Percentiles rank a stretch among this genome's conserved stretches.
Evolutionary conservation across 2,113 vertebrate genomes (phyloP).

Genomic region (Chascanopsetta lugubris): DNA sequence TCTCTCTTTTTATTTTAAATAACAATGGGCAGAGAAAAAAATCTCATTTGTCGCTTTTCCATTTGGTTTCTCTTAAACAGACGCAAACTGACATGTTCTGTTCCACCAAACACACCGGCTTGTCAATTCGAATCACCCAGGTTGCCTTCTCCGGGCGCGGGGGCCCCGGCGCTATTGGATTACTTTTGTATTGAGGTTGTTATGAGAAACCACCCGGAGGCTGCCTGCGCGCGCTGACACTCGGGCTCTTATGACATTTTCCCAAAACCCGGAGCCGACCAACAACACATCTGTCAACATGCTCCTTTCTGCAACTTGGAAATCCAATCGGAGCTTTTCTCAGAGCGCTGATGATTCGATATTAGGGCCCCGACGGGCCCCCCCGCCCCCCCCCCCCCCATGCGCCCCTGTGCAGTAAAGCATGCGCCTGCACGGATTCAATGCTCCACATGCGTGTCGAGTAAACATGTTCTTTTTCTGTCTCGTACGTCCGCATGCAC

Average conservation of each 20-base stretch:
- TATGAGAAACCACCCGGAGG: conserved; percentile 68
- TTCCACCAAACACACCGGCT: conserved; percentile 55
- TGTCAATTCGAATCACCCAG: conserved; percentile 63
- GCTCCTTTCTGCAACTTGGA: conserved; percentile 54
- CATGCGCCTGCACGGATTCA: conserved; percentile 26
- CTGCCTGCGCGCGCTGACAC: conserved; percentile 59
- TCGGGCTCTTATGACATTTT: conserved; percentile 68
- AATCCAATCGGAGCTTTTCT: conserved; percentile 70
- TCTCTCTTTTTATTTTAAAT: conserved; percentile 29
- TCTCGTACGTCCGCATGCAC: conserved; percentile 34
- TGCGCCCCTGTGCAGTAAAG: conserved; percentile 41
- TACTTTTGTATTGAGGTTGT: conserved; percentile 72
- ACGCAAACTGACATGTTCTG: conserved; percentile 48
- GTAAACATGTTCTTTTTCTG: conserved; percentile 30
- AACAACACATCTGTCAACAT: conserved; percentile 66
- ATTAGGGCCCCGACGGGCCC: conserved; percentile 37
- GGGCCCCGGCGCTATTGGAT: conserved; percentile 65
- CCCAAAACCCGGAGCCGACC: conserved; percentile 49
- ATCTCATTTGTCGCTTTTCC: conserved; percentile 25
- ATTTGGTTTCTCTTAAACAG: conserved; percentile 50
- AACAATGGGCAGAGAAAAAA: conserved; percentile 37
- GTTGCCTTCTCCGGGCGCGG: conserved; percentile 51
- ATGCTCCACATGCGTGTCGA: too few relatives aligned
- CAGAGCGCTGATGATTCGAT: conserved; percentile 62
- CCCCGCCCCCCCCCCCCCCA: conserved; percentile 44